Conservation (phyloP, 1,140 invertebrate species). For the Drosophila sucinea region DNA sequence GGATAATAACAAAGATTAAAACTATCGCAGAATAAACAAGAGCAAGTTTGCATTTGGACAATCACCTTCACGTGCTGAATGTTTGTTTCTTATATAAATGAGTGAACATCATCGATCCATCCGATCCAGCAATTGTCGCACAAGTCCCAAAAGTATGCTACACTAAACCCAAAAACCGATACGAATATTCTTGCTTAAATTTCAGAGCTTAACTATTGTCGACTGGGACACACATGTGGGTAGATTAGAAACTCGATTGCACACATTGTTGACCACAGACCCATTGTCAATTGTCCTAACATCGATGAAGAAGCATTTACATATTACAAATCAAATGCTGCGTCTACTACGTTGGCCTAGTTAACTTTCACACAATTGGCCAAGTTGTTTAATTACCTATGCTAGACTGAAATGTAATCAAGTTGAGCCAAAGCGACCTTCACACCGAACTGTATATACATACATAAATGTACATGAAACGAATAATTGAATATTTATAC, state of each 20-base stretch:
- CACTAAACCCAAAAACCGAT: background rate
- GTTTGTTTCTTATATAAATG: background rate
- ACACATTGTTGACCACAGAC: too few relatives aligned
- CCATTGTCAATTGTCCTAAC: background rate
- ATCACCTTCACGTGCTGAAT: background rate
- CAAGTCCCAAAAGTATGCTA: background rate
- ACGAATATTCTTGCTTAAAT: too few relatives aligned
- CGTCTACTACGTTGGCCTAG: background rate
- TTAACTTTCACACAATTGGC: background rate
- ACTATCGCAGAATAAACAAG: background rate
- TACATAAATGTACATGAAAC: too few relatives aligned
- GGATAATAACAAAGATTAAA: constrained; percentile 3
- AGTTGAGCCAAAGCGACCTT: background rate
- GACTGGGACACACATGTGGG: too few relatives aligned
- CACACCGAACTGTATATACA: background rate
- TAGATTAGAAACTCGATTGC: too few relatives aligned
- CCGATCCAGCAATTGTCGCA: background rate
- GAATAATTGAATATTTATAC: too few relatives aligned
- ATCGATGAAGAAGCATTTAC: background rate
- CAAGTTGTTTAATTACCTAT: background rate
- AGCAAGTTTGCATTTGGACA: background rate
- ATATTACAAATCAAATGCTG: background rate
- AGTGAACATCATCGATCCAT: background rate
- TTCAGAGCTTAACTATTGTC: too few relatives aligned
- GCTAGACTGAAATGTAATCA: background rate